These are phyloP conservation scores for Sylvilagus floridanus DNA, from an alignment of 2,797 vertebrate genomes.

Conservation along the genomic window DNA sequence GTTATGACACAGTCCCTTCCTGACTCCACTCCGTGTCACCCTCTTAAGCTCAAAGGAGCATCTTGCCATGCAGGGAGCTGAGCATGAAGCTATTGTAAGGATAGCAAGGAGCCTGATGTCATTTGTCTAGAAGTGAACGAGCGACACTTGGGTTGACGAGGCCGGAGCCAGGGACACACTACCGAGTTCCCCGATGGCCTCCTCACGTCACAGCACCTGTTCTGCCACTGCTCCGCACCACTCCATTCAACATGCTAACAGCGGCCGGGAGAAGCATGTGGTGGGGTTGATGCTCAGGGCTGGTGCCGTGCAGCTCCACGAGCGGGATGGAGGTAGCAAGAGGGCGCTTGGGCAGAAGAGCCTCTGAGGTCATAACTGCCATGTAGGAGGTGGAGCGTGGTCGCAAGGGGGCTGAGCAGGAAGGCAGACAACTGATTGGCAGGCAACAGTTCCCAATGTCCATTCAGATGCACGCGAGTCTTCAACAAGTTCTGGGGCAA, in stretches of 20 bases:
- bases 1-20: not conserved
- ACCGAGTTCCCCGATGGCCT: not conserved
- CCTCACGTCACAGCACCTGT: not conserved
- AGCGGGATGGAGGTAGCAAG: not conserved
- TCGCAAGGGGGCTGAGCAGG: not conserved
- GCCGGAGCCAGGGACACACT: not conserved
- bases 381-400: rapidly evolving
- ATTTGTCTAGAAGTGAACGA: not conserved
- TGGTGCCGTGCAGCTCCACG: not conserved
- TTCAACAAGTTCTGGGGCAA: too few species aligned
- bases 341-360: not conserved
- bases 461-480: too few species aligned
- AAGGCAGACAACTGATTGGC: too few species aligned
- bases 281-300: not conserved
- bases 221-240: not conserved
- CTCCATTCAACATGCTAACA: not conserved
- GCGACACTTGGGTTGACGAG: not conserved
- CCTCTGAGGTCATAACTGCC: not conserved
- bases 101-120: not conserved
- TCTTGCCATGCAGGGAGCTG: not conserved
- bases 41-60: not conserved
- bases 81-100: not conserved
- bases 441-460: not conserved
- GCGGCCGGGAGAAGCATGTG: not conserved
- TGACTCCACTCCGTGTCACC: not conserved